phyloP scores from a whole-genome alignment of 2,888 invertebrate genomes.

The Trachelus stipa region DNA sequence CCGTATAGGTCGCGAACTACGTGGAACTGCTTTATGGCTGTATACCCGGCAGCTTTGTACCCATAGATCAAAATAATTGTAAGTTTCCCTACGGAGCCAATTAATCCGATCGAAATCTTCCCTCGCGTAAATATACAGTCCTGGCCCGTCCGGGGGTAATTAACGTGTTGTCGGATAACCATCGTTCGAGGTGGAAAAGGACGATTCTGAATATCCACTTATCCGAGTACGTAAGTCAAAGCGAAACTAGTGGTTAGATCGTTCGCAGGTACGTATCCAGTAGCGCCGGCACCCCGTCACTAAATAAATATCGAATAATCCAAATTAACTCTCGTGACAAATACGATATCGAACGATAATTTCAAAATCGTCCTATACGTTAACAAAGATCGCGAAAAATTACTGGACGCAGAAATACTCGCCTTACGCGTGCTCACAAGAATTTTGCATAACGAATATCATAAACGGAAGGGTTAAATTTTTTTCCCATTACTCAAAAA shows the following conservation, averaged over 20 bases:
- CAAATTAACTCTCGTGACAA: not conserved
- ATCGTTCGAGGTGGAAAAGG: not conserved
- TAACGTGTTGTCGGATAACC: slow-evolving; percentile 32
- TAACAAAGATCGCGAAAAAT: too few relatives aligned
- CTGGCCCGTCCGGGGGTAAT: slow-evolving; percentile 45
- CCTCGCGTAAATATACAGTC: slow-evolving; percentile 32
- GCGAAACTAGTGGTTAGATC: not conserved
- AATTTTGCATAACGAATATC: slow-evolving; percentile 45
- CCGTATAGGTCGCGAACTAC: not conserved
- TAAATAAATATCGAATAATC: not conserved
- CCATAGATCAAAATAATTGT: slow-evolving; percentile 4
- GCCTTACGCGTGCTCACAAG: too few relatives aligned
- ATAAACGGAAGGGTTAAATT: slow-evolving; percentile 46
- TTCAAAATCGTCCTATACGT: too few relatives aligned
- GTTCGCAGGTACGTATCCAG: not conserved
- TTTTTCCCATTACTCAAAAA: slow-evolving; percentile 45
- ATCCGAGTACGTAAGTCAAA: not conserved
- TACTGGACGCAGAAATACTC: too few relatives aligned
- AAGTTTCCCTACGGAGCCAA: slow-evolving; percentile 28
- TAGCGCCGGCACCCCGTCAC: not conserved
- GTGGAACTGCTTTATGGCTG: not conserved
- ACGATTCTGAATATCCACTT: not conserved
- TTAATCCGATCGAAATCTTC: slow-evolving; percentile 46
- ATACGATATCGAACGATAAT: not conserved
- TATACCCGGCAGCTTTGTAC: not conserved